Conservation (phyloP, 2,797 vertebrate species). For the Tenualosa thibaudeaui region DNA sequence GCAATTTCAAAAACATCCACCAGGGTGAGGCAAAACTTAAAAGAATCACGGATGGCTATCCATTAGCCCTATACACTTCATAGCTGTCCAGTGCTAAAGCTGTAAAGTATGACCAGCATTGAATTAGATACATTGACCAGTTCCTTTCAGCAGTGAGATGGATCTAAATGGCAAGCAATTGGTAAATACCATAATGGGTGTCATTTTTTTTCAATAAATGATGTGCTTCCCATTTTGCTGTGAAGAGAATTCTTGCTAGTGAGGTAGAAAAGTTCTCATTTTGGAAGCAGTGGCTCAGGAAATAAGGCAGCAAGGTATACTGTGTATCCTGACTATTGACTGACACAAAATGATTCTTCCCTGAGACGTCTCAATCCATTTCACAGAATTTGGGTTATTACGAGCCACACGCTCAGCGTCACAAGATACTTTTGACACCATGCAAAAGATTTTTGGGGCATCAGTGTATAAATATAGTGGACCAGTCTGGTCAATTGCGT, state of each 20-base stretch:
- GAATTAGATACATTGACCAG: background rate
- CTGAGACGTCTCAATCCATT: conserved; percentile 44
- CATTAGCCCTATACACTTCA: background rate
- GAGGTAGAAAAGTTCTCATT: conserved; percentile 62
- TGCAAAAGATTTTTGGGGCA: background rate
- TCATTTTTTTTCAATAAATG: background rate
- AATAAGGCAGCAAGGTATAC: conserved; percentile 58
- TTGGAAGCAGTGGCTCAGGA: conserved; percentile 55
- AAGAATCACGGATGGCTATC: background rate
- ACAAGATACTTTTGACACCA: background rate
- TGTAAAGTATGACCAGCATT: background rate
- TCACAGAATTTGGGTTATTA: background rate
- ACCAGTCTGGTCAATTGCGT: background rate
- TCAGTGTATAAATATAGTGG: background rate
- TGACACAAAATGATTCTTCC: conserved; percentile 52
- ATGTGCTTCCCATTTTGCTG: conserved; percentile 5
- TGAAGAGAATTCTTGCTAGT: conserved; percentile 34
- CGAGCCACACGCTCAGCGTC: background rate
- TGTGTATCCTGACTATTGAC: conserved; percentile 65
- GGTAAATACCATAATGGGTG: background rate
- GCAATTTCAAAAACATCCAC: conserved; percentile 2
- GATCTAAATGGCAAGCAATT: background rate
- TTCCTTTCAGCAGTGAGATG: background rate
- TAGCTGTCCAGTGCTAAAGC: background rate
- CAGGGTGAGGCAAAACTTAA: background rate